These are phyloP conservation scores for Euphonia xanthogaster DNA, from an alignment of 2,797 vertebrate genomes.

Conservation along the genomic window DNA sequence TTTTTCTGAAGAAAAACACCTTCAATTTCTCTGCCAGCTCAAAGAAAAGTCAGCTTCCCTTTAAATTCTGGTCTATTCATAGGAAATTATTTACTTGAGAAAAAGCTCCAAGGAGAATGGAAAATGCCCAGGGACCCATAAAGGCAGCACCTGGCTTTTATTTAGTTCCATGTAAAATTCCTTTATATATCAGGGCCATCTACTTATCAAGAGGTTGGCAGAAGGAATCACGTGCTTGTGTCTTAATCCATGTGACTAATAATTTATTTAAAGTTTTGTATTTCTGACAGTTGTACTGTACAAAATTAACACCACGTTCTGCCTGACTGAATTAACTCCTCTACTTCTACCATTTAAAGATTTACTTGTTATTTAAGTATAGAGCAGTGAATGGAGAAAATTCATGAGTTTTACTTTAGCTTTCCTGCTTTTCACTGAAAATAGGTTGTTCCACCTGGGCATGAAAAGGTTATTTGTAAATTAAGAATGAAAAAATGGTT, in stretches of 20 bases:
- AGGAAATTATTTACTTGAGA: background rate
- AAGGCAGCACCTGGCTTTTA: background rate
- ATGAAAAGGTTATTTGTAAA: background rate
- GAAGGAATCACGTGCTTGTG: background rate
- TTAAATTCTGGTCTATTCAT: background rate
- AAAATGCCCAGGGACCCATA: background rate
- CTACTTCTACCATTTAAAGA: conserved; percentile 20
- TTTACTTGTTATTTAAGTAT: background rate
- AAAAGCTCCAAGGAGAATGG: background rate
- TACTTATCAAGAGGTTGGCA: background rate
- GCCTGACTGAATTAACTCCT: background rate
- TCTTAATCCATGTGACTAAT: background rate
- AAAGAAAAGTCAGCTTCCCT: background rate
- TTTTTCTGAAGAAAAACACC: background rate
- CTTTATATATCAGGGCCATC: background rate
- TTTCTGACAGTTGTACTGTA: background rate
- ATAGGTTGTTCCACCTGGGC: background rate
- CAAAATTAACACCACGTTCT: background rate
- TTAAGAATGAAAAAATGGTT: background rate
- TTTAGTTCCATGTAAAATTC: background rate
- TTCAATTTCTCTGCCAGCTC: background rate
- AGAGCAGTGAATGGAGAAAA: background rate
- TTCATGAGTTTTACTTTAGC: background rate
- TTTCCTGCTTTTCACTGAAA: background rate
- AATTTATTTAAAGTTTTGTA: background rate